Conservation (phyloP, 2,888 invertebrate genomes). For the Blastobasis adustella region DNA sequence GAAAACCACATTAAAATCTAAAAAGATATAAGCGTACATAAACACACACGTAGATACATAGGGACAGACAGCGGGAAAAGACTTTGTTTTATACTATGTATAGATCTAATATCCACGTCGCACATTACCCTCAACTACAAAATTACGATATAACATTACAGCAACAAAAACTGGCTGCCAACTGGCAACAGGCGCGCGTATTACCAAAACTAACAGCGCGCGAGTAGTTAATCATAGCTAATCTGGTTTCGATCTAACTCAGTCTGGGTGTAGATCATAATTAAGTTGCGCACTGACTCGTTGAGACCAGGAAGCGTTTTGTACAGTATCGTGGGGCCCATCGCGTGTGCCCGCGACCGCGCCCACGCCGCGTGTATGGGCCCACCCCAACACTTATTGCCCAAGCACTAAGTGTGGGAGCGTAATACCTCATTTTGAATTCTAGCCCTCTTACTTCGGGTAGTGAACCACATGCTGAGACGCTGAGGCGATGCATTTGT, state of each 20-base stretch:
- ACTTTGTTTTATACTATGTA: too few species aligned
- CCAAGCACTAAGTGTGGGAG: too few species aligned
- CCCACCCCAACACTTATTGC: slow-evolving; percentile 32
- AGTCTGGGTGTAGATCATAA: slow-evolving; percentile 54
- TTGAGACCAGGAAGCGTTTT: slow-evolving; percentile 57
- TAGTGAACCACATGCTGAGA: too few species aligned
- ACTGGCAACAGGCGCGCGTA: slow-evolving; percentile 24
- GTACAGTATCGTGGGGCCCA: slow-evolving; percentile 49
- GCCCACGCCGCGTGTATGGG: slow-evolving; percentile 14
- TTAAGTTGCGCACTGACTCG: slow-evolving; percentile 55
- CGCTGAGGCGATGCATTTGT: too few species aligned
- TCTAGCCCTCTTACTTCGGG: too few species aligned
- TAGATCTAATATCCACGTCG: neutral
- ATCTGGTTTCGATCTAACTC: slow-evolving; percentile 56
- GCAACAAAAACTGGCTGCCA: slow-evolving; percentile 9
- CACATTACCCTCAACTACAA: too few species aligned
- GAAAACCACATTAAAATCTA: too few species aligned
- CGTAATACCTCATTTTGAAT: too few species aligned
- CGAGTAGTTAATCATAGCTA: slow-evolving; percentile 51
- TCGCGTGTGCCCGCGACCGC: slow-evolving; percentile 29
- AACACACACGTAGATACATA: too few species aligned
- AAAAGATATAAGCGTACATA: too few species aligned
- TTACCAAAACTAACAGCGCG: slow-evolving; percentile 34
- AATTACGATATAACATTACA: neutral
- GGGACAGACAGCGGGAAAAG: too few species aligned